Conservation (phyloP, 2,797 vertebrate genomes). For the Chromobotia macracanthus region DNA sequence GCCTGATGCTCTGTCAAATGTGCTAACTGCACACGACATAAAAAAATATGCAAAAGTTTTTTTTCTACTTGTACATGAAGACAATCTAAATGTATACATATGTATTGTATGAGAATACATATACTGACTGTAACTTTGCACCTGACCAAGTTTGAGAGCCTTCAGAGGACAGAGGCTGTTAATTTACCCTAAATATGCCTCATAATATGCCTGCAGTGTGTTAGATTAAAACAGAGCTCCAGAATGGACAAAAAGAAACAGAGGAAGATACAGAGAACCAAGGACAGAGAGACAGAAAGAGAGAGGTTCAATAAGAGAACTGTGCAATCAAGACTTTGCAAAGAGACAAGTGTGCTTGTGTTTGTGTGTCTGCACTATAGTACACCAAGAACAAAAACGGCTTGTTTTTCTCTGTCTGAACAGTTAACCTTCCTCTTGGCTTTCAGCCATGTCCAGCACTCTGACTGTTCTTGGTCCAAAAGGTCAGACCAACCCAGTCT, state of each 20-base stretch:
- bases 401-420: conserved; percentile 67
- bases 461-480: conserved; percentile 70
- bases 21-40: no score
- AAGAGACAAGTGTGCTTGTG: conserved; percentile 18
- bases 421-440: conserved; percentile 76
- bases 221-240: background rate
- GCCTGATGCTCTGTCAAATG: no score
- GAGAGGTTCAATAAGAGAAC: conserved; percentile 2
- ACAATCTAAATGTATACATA: no score
- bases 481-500: conserved; percentile 63
- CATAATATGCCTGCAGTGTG: background rate
- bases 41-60: no score
- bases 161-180: background rate
- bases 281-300: conserved; percentile 14
- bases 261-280: conserved; percentile 7
- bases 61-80: no score
- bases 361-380: conserved; percentile 17
- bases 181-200: background rate
- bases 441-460: conserved; percentile 63
- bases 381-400: conserved; percentile 60
- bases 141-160: no score
- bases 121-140: background rate
- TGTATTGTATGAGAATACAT: no score
- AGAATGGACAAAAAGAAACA: no score
- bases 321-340: background rate